Conservation (phyloP, 2,888 invertebrate species). For the Synergus umbraculus region DNA sequence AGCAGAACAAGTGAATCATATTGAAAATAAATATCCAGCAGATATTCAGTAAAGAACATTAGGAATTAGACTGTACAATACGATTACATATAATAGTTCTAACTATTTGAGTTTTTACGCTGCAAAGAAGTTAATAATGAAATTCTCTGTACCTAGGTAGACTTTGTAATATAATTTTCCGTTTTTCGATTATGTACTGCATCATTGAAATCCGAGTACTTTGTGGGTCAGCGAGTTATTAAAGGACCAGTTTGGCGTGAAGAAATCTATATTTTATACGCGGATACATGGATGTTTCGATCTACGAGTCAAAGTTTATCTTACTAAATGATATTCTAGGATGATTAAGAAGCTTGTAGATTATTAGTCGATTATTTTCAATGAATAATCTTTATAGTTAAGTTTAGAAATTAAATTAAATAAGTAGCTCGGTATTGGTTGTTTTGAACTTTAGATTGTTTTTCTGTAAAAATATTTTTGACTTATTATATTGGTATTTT, state of each 20-base stretch:
- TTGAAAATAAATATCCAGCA: constrained; percentile 5
- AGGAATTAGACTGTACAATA: constrained; percentile 35
- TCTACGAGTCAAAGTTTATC: neutral
- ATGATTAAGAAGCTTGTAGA: constrained; percentile 10
- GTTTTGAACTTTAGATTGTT: neutral
- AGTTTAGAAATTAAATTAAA: neutral
- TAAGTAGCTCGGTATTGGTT: neutral
- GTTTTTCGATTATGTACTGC: neutral
- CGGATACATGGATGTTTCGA: neutral
- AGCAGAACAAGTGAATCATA: constrained; percentile 5
- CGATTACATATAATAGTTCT: constrained; percentile 32
- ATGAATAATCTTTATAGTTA: neutral
- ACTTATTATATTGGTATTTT: neutral
- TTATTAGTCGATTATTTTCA: neutral
- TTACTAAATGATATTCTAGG: constrained; percentile 1
- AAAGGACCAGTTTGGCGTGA: neutral
- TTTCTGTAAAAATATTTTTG: constrained; percentile 13
- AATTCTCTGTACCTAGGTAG: constrained; percentile 16
- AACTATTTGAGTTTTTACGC: constrained; percentile 37
- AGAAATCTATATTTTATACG: constrained; percentile 16
- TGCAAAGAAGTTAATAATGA: constrained; percentile 20
- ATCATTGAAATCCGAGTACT: constrained; percentile 5
- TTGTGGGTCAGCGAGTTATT: neutral
- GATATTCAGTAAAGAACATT: constrained; percentile 16
- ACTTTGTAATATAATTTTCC: constrained; percentile 23